Base-by-base conservation (phyloP, 2,113 vertebrate species). In the Camelus dromedarius region DNA sequence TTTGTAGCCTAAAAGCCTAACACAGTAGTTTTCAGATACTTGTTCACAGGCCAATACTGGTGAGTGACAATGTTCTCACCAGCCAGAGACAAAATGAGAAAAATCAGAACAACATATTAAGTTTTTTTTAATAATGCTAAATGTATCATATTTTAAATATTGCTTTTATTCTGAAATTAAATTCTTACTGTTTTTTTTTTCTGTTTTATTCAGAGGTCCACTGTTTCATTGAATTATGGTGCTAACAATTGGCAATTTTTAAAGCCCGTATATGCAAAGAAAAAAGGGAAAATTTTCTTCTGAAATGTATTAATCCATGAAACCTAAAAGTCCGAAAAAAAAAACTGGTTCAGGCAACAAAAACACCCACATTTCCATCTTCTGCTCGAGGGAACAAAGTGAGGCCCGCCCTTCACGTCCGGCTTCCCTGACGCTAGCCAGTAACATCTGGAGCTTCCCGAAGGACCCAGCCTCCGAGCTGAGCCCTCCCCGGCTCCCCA, bases 131-230 rank as follows among this genome's bases (percentile, higher is more conserved):
- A 69, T 60, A 28, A 80, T 75, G 42, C 15, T 38, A 89, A 85
- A 66, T 72, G 8, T 26, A 56, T 80, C 73, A 22, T 66, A 70
- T 75, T 89, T 91, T 69, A 91, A 48, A 93, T 6, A 48, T 4
- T 67, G 48, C n/a, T 72, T 93, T 81, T 93, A 82, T 58, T 89
- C 26, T 72, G 75, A 95, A 93, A 62, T 86, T 48, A 89, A 95
- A 92, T 79, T 86, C 69, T 93, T 69, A 82, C 13, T 56, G 46
- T 66, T 81, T 73, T 94, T 75, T 60, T 56, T 67, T 64, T 56
- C 54, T 24, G 15, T 42, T 76, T 89, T 67, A 18, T 91, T 81
- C 8, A 5, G 91, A 69, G n/a, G 75, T 66, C 22, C 5, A 30
- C n/a, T 32, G 54, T 77, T 80, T 50, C 62, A 52, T 20, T 8